A percentile compares a stretch with the other conserved stretches of the same genome.
phyloP scores from a whole-genome alignment of 1,140 invertebrate species.

The Frieseomelitta varia region DNA sequence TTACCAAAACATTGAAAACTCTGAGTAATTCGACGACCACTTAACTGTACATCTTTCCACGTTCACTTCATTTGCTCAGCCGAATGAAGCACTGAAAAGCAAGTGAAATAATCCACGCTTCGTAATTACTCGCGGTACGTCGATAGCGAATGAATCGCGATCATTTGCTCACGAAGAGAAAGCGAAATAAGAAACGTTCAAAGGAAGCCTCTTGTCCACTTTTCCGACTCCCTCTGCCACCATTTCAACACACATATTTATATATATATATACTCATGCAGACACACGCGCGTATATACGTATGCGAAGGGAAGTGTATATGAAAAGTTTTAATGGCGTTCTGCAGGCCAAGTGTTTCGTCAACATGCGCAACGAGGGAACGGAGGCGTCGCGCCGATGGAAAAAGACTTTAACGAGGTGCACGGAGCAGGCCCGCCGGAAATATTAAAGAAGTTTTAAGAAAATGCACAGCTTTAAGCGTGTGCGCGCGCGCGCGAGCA shows the following conservation, averaged over 20 bases:
- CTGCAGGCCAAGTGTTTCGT: slow-evolving; percentile 50
- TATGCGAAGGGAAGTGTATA: slow-evolving; percentile 2
- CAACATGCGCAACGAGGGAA: slow-evolving; percentile 46
- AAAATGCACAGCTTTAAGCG: slow-evolving; percentile 47
- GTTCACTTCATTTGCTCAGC: too few relatives aligned
- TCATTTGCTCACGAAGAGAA: not conserved
- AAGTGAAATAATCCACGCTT: not conserved
- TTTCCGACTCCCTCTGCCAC: not conserved
- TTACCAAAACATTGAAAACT: too few relatives aligned
- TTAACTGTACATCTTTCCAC: too few relatives aligned
- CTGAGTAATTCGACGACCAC: too few relatives aligned
- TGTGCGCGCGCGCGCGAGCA: not conserved
- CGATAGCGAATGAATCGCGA: not conserved
- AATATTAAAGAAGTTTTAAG: slow-evolving; percentile 61
- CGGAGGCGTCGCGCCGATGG: slow-evolving; percentile 34
- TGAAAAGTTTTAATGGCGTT: slow-evolving; percentile 57
- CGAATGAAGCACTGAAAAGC: not conserved
- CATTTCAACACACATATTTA: not conserved
- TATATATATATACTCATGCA: not conserved
- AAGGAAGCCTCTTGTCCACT: not conserved
- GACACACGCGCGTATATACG: not conserved
- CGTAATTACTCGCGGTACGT: not conserved
- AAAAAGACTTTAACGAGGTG: slow-evolving; percentile 56
- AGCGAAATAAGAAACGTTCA: not conserved
- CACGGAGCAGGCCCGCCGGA: slow-evolving; percentile 24